Percentiles rank a stretch among this genome's conserved stretches.
Conservation (phyloP, 2,797 vertebrate species). For the Erithacus rubecula region DNA sequence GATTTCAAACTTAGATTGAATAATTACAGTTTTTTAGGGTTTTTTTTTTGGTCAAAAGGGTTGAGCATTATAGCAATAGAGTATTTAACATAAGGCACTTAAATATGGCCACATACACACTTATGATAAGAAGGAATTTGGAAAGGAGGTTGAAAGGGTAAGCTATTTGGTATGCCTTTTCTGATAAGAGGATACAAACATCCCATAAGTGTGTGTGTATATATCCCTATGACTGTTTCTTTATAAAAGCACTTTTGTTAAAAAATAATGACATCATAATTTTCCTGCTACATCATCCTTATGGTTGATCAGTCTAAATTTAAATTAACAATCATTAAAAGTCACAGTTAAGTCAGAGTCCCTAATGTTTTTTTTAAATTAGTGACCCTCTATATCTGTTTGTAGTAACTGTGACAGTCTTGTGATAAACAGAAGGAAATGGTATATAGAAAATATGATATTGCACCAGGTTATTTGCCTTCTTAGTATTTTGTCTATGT, state of each 20-base stretch:
- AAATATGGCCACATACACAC: not conserved
- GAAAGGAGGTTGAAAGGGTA: not conserved
- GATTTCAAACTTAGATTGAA: not conserved
- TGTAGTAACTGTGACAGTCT: not conserved
- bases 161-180: not conserved
- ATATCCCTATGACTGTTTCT: not conserved
- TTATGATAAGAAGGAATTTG: not conserved
- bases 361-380: not conserved
- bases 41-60: not conserved
- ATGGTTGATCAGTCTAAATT: not conserved
- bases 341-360: not conserved
- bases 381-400: not conserved
- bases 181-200: not conserved
- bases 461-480: not conserved
- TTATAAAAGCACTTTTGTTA: not conserved
- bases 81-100: rapidly evolving
- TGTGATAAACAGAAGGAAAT: not conserved
- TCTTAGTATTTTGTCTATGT: not conserved
- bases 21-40: not conserved
- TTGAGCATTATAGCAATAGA: not conserved
- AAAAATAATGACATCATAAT: not conserved
- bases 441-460: not conserved
- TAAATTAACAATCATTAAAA: not conserved
- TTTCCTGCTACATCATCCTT: not conserved
- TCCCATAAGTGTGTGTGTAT: not conserved